Evolutionary conservation across 1,140 invertebrate genomes (phyloP), one percentile per base, ranked within the genome.

Genomic region (Gonatopus flavifemur): DNA sequence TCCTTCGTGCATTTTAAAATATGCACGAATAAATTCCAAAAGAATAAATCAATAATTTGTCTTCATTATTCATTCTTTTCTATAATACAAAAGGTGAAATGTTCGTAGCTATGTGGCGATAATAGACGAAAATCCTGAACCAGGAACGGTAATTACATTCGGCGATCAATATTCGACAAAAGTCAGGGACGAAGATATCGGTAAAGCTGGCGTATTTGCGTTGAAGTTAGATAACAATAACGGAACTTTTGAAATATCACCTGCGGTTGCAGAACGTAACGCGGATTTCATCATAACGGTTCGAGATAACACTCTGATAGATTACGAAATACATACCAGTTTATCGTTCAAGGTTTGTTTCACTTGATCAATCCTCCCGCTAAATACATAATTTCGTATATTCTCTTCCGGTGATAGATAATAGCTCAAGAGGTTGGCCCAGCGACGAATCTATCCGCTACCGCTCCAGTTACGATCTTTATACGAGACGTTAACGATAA

Each of bases 401-500:
- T 39, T 32, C 19, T 37, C 22, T 50, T 47, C 52, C 24, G 31
- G 49, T 57, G 69, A 0, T 62, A 89, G 84, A 87, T 94, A 46
- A 74, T 90, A 25, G 91, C 90, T 19, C 85, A 87, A 78, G 89
- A 93, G 74, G 72, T 91, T 25, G 86, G 86, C 25, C 84, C 88
- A 44, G 83, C 81, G 35, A 88, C 84, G 8, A 89, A 89, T 73
- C 76, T 88, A 35, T 87, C 89, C 15, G 82, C 84, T 1, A 82
- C 79, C 30, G 86, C 88, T 0, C 85, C 87, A 48, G 85, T 94
- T 0, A 87, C 84, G 0, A 87, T 96, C 2, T 86, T 88, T 62
- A 75, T 98, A 13, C 83, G 88, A 47, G 94, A 98, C 70, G 81
- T 90, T 3, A 97, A 98, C 66, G 95, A 97, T 66, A 94, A 96